Evolutionary conservation across 2,113 vertebrate species (phyloP).

Genomic region (Ciconia maguari): DNA sequence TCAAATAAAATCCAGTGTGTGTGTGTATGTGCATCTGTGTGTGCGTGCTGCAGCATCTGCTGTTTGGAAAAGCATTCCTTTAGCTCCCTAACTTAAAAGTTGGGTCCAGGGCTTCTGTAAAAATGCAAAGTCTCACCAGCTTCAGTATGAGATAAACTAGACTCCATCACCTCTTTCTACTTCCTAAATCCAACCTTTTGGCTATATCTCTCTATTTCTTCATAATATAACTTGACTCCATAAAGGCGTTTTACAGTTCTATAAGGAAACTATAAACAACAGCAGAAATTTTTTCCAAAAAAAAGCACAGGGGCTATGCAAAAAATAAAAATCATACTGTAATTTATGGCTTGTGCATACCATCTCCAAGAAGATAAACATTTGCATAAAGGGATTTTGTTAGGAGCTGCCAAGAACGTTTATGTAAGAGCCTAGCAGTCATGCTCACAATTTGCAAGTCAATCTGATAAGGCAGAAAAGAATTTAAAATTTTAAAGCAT

Average conservation of each 20-base stretch:
- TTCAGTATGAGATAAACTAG: not conserved
- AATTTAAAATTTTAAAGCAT: not conserved
- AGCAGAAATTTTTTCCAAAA: not conserved
- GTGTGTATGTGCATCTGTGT: not conserved
- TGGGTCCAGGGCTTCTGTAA: not conserved
- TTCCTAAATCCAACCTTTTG: not conserved
- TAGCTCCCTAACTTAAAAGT: not conserved
- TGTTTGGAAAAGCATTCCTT: not conserved
- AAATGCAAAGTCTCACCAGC: not conserved
- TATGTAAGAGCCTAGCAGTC: not conserved
- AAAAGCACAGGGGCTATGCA: not conserved
- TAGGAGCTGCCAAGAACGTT: not conserved
- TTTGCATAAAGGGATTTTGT: not conserved
- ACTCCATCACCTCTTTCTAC: not conserved
- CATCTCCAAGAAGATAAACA: not conserved
- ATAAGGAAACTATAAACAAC: not conserved
- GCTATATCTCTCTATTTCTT: not conserved
- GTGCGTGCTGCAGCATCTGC: not conserved
- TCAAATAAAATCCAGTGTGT: fast-evolving
- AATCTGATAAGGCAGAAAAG: not conserved
- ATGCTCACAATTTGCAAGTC: not conserved
- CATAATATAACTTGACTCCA: not conserved
- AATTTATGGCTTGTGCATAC: not conserved
- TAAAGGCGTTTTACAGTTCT: not conserved
- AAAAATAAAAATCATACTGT: not conserved